A percentile compares a stretch with the other conserved stretches of the same genome.
Conservation (phyloP, 2,888 invertebrate genomes). For the Lobophora halterata region DNA sequence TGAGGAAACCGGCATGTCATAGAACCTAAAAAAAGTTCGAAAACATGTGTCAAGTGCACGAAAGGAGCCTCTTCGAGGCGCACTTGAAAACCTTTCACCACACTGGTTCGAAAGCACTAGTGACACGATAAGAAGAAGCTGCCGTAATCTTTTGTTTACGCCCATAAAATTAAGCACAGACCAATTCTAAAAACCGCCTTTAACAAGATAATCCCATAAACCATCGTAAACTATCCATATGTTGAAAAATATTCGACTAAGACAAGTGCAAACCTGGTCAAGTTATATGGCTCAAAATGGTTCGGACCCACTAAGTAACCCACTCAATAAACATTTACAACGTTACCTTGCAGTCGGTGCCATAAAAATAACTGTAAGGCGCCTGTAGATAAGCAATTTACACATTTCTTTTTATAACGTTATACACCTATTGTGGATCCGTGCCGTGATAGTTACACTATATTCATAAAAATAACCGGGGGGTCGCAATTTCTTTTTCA, state of each 20-base stretch:
- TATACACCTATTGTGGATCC: conserved; percentile 12
- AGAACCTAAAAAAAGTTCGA: too few relatives aligned
- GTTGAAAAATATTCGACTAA: conserved; percentile 22
- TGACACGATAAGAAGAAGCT: too few relatives aligned
- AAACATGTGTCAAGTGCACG: too few relatives aligned
- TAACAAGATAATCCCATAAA: conserved; percentile 39
- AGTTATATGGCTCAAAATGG: conserved; percentile 20
- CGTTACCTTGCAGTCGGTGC: conserved; percentile 32
- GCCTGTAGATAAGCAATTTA: conserved; percentile 31
- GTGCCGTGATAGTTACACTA: too few relatives aligned
- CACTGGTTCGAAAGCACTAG: too few relatives aligned
- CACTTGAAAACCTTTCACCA: too few relatives aligned
- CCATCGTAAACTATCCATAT: conserved; percentile 15
- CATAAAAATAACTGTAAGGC: conserved; percentile 51
- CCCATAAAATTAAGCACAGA: conserved; percentile 30
- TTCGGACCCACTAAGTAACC: conserved; percentile 41
- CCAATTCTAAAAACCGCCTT: conserved; percentile 19
- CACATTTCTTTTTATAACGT: conserved; percentile 26
- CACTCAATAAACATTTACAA: conserved; percentile 54
- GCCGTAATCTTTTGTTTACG: conserved; percentile 57
- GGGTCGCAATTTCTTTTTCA: neutral
- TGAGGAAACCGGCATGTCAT: too few relatives aligned
- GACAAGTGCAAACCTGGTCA: conserved; percentile 44
- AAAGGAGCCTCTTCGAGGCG: too few relatives aligned
- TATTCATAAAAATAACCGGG: conserved; percentile 9